Evolutionary conservation across 2,113 vertebrate species (phyloP), one percentile per base, ranked within the genome.

Genomic region (Mola mola): DNA sequence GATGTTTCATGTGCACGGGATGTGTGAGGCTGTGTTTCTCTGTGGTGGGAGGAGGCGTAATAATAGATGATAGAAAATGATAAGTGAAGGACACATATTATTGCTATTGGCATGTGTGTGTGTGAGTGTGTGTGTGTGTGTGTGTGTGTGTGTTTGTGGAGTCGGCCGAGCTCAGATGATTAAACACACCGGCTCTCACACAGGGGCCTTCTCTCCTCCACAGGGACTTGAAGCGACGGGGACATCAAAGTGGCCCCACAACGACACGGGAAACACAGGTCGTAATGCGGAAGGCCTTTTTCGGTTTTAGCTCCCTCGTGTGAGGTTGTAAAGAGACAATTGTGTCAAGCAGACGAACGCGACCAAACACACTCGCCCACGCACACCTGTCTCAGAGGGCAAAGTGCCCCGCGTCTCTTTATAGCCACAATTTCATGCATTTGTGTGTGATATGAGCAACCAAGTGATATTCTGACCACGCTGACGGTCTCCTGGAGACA

Each of bases 41-140:
- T 42, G 42, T 66, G 36, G 41, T 61, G 56, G 43, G 65, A 40
- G 71, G 46, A 36, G 73, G 72, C 44, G 72, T 73, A 70, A 79
- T 86, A 85, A 38, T 76, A 87, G 83, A 91, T 83, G 55, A 81
- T 87, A 69, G 66, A 79, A 88, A 81, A 80, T 78, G 82, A 87
- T 85, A 86, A 88, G 78, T 87, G 86, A 90, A 86, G 88, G 86
- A 78, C 79, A 81, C 78, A 75, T 68, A 87, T 85, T 84, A 87
- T 81, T 86, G 70, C 74, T 84, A 86, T 85, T 88, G 85, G 86
- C 81, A 87, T 29, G 28, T 29, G 28, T 29, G 28, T 29, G 28
- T 29, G 6, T 2, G 28, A 5, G 6, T 29, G 28, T 29, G 28
- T 29, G 28, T 29, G 28, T 29, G 28, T 29, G 28, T 29, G 28